Evolutionary conservation across 2,113 vertebrate genomes (phyloP).

Genomic region (Phylloscopus whistleri): DNA sequence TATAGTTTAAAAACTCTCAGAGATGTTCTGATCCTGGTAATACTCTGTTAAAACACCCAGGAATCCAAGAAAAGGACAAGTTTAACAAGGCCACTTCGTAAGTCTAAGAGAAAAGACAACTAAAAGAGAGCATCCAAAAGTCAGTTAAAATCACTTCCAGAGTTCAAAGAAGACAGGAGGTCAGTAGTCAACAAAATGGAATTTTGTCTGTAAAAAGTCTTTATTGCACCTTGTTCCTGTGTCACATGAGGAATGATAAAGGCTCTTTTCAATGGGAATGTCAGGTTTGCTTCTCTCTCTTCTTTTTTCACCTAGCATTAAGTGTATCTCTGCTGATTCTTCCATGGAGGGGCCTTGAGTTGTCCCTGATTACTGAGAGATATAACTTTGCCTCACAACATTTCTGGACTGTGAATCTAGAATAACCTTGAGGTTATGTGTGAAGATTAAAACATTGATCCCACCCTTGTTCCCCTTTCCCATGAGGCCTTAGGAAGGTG

Average conservation of each 20-base stretch:
- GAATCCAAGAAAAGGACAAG: background rate
- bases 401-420: background rate
- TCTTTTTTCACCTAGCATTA: background rate
- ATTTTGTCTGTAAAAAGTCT: slow-evolving; percentile 23
- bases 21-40: background rate
- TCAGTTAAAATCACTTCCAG: slow-evolving; percentile 35
- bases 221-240: background rate
- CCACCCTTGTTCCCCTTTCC: background rate
- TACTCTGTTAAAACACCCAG: background rate
- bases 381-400: background rate
- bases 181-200: slow-evolving; percentile 46
- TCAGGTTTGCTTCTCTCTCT: background rate
- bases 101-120: background rate
- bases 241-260: background rate
- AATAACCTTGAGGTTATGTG: background rate
- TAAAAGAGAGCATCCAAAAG: background rate
- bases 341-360: background rate
- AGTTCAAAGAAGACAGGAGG: slow-evolving; percentile 9
- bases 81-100: background rate
- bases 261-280: background rate
- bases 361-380: background rate
- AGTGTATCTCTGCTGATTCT: background rate
- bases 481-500: background rate
- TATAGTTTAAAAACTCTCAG: background rate
- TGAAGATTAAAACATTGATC: background rate